phyloP scores from a whole-genome alignment of 2,888 invertebrate species.

The Isoperla grammatica region DNA sequence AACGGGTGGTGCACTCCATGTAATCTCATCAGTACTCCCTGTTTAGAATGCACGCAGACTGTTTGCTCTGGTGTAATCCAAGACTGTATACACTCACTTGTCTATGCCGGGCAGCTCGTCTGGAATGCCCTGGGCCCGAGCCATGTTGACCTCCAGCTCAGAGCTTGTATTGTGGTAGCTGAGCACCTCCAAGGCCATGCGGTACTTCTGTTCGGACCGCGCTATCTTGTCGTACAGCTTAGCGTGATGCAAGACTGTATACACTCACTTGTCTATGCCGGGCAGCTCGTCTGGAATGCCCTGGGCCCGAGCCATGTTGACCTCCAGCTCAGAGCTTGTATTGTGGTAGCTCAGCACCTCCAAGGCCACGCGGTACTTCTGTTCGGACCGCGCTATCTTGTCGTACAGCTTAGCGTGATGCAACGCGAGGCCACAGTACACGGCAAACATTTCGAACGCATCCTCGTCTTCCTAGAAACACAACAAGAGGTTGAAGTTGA shows the following conservation, averaged over 20 bases:
- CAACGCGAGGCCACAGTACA: conserved; percentile 78
- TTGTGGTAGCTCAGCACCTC: conserved; percentile 82
- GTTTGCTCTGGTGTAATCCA: no score
- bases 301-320: conserved; percentile 39
- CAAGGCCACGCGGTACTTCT: conserved; percentile 73
- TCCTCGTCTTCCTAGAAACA: conserved; percentile 61
- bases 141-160: conserved; percentile 58
- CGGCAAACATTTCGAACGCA: conserved; percentile 76
- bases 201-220: conserved; percentile 76
- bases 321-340: conserved; percentile 69
- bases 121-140: conserved; percentile 36
- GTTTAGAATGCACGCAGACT: no score
- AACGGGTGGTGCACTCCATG: no score
- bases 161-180: conserved; percentile 77
- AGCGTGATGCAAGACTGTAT: conserved; percentile 81
- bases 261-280: conserved; percentile 45
- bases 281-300: conserved; percentile 37
- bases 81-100: no score
- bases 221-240: conserved; percentile 78
- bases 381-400: conserved; percentile 73
- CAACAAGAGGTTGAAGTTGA: neutral
- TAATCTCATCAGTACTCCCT: no score
- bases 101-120: conserved; percentile 43
- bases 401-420: conserved; percentile 82
- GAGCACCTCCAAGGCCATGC: conserved; percentile 73